phyloP scores from a whole-genome alignment of 2,888 invertebrate species.

The Dynastes grantii region DNA sequence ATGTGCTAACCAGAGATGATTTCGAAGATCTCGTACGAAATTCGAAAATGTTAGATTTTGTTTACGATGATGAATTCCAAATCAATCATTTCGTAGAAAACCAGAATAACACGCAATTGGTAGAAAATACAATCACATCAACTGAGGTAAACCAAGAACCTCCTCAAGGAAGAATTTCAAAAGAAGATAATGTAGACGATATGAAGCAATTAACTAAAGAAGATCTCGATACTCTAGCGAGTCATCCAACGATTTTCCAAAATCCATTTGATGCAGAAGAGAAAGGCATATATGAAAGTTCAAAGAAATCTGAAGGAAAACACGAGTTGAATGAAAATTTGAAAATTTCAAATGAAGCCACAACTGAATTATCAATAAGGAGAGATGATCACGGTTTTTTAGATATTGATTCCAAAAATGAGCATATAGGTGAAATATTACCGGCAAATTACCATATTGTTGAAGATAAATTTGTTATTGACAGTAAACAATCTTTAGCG shows the following conservation, averaged over 20 bases:
- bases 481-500: slow-evolving; percentile 14
- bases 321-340: not conserved
- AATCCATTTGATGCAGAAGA: slow-evolving; percentile 53
- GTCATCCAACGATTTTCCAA: slow-evolving; percentile 61
- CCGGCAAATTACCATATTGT: slow-evolving; percentile 61
- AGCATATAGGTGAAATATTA: slow-evolving; percentile 69
- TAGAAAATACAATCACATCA: not conserved
- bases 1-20: slow-evolving; percentile 29
- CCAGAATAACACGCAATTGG: not conserved
- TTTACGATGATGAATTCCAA: slow-evolving; percentile 9
- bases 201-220: slow-evolving; percentile 61
- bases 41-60: slow-evolving; percentile 24
- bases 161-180: slow-evolving; percentile 48
- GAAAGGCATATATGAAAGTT: slow-evolving; percentile 42
- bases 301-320: slow-evolving; percentile 18
- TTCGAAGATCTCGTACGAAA: slow-evolving; percentile 21
- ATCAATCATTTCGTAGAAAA: not conserved
- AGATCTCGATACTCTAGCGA: slow-evolving; percentile 62
- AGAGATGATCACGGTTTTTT: slow-evolving; percentile 55
- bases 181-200: slow-evolving; percentile 53
- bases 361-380: slow-evolving; percentile 31
- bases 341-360: not conserved
- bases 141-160: not conserved
- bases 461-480: slow-evolving; percentile 29
- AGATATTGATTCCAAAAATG: slow-evolving; percentile 59